phyloP scores from a whole-genome alignment of 2,797 vertebrate species.

The Pelobates cultripes region DNA sequence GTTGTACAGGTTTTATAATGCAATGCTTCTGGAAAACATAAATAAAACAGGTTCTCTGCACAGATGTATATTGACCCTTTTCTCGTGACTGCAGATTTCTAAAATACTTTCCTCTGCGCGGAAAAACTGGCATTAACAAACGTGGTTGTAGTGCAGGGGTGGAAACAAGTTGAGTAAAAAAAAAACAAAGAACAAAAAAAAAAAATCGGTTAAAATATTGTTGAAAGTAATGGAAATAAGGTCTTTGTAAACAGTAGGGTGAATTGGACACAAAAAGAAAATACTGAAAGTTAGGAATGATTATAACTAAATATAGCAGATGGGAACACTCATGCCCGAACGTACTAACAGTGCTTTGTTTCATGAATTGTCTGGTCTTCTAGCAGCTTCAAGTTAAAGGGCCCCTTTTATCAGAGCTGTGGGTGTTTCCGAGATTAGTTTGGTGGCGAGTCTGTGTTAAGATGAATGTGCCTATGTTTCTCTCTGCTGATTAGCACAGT shows the following conservation, averaged over 20 bases:
- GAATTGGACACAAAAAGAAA: constrained; percentile 56
- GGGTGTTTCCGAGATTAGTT: constrained; percentile 82
- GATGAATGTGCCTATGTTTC: constrained; percentile 84
- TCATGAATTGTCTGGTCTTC: constrained; percentile 72
- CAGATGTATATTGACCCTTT: neutral
- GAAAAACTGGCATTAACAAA: constrained; percentile 22
- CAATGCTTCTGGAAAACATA: neutral
- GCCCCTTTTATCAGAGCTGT: constrained; percentile 71
- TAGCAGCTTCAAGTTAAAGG: constrained; percentile 71
- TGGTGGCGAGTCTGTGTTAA: constrained; percentile 74
- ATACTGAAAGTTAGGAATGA: constrained; percentile 58
- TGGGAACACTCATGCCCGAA: constrained; percentile 65
- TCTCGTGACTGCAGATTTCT: constrained; percentile 63
- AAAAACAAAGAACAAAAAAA: neutral
- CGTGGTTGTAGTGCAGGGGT: constrained; percentile 40
- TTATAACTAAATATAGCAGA: constrained; percentile 63
- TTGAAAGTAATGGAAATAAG: constrained; percentile 52
- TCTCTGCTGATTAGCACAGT: constrained; percentile 78
- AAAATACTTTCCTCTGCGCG: constrained; percentile 21
- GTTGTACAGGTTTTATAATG: neutral
- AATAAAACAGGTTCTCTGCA: neutral
- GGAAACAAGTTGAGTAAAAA: neutral
- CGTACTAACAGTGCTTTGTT: constrained; percentile 72
- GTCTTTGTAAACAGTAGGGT: constrained; percentile 41
- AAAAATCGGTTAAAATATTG: constrained; percentile 12